A percentile compares a stretch with the other conserved stretches of the same genome.
These are phyloP conservation scores for Steromphala cineraria DNA, from an alignment of 2,888 invertebrate genomes.

Conservation along the genomic window DNA sequence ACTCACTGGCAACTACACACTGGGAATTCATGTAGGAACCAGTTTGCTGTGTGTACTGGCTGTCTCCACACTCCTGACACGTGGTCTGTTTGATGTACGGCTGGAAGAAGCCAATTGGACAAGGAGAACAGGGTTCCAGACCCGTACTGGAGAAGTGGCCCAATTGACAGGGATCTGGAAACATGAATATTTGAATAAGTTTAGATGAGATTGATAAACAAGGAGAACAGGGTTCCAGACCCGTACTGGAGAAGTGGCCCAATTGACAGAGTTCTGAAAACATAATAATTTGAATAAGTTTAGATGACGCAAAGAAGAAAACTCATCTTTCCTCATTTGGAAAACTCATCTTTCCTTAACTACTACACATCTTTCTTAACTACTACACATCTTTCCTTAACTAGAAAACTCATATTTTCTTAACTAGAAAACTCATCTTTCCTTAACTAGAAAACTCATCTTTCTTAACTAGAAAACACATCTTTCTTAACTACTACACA, in stretches of 20 bases:
- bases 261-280: constrained; percentile 47
- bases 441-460: too few relatives aligned
- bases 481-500: too few relatives aligned
- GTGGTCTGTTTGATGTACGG: constrained; percentile 25
- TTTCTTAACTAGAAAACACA: too few relatives aligned
- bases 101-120: constrained; percentile 55
- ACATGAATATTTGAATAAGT: background rate
- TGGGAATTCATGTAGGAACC: constrained; percentile 32
- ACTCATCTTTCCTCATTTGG: too few relatives aligned
- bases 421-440: too few relatives aligned
- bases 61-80: constrained; percentile 47
- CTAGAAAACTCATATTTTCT: too few relatives aligned
- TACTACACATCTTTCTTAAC: too few relatives aligned
- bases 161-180: constrained; percentile 45
- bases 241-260: constrained; percentile 51
- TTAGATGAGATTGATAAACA: too few relatives aligned
- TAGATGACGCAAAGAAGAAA: too few relatives aligned
- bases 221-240: constrained; percentile 45
- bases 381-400: too few relatives aligned
- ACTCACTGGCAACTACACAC: constrained; percentile 51
- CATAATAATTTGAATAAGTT: background rate
- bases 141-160: constrained; percentile 55
- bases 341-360: too few relatives aligned
- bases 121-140: constrained; percentile 45
- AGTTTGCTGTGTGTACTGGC: constrained; percentile 36